A percentile compares a stretch with the other conserved stretches of the same genome.
These are phyloP conservation scores for Cryptops parisi DNA, from an alignment of 2,888 invertebrate species.

Conservation along the genomic window DNA sequence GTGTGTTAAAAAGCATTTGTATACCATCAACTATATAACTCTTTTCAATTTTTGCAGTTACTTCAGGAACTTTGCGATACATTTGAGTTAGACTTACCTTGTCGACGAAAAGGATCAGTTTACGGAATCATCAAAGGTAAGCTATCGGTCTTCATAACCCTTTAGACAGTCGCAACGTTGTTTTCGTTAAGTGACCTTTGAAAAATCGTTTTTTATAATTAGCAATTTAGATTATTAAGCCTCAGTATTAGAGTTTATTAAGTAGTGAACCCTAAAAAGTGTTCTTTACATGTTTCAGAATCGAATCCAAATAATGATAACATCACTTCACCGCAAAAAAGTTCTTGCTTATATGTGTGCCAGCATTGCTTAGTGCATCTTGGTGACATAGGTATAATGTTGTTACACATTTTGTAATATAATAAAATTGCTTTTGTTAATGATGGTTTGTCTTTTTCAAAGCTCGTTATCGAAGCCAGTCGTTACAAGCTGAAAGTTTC, in stretches of 20 bases:
- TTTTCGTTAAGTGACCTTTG: too few relatives aligned
- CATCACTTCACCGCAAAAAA: constrained; percentile 38
- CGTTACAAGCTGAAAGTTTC: constrained; percentile 66
- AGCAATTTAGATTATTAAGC: too few relatives aligned
- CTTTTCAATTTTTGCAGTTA: constrained; percentile 36
- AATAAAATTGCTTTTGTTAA: neutral
- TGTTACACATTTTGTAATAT: neutral
- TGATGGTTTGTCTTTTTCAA: constrained; percentile 8
- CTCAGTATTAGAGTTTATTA: too few relatives aligned
- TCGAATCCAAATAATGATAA: constrained; percentile 16
- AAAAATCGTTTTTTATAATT: too few relatives aligned
- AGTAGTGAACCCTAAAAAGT: too few relatives aligned
- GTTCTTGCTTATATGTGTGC: constrained; percentile 67
- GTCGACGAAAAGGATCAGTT: constrained; percentile 41
- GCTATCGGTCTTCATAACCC: too few relatives aligned
- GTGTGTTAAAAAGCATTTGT: too few relatives aligned
- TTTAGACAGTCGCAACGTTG: too few relatives aligned
- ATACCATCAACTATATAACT: too few relatives aligned
- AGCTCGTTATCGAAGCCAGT: constrained; percentile 66
- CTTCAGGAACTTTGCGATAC: constrained; percentile 66
- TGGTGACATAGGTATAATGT: constrained; percentile 47
- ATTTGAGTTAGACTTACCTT: constrained; percentile 66
- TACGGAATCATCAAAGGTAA: constrained; percentile 37
- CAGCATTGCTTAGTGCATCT: constrained; percentile 80
- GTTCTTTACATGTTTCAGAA: too few relatives aligned